Evolutionary conservation across 2,797 vertebrate species (phyloP).

Genomic region (Catharus ustulatus): DNA sequence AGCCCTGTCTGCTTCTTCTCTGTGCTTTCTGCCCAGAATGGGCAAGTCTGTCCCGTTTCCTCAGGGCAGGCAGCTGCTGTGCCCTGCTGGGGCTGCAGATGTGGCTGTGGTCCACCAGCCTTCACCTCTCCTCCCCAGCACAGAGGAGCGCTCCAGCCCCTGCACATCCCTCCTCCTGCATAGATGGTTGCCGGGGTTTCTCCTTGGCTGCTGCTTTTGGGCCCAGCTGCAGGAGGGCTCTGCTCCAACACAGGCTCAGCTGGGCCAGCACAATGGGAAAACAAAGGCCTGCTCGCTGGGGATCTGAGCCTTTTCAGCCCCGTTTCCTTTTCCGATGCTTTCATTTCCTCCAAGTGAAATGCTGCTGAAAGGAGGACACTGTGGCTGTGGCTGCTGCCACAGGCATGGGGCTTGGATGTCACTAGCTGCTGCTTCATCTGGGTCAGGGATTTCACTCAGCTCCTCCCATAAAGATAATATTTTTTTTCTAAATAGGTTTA

Average conservation of each 20-base stretch:
- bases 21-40: neutral
- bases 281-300: conserved; percentile 24
- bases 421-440: neutral
- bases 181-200: conserved; percentile 34
- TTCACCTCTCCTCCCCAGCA: neutral
- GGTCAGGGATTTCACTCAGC: neutral
- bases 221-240: conserved; percentile 70
- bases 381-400: neutral
- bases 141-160: neutral
- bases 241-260: conserved; percentile 69
- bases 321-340: conserved; percentile 53
- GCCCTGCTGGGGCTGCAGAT: neutral
- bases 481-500: neutral
- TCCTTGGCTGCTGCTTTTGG: conserved; percentile 52
- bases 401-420: neutral
- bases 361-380: conserved; percentile 40
- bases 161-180: neutral
- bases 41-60: neutral
- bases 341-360: conserved; percentile 19
- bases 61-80: neutral
- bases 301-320: conserved; percentile 57
- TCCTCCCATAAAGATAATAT: neutral
- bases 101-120: neutral
- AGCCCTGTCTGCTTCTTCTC: neutral
- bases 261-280: conserved; percentile 55